Percentiles rank a stretch among this genome's conserved stretches.
Conservation (phyloP, 2,888 invertebrate species). For the Athalia circularis region DNA sequence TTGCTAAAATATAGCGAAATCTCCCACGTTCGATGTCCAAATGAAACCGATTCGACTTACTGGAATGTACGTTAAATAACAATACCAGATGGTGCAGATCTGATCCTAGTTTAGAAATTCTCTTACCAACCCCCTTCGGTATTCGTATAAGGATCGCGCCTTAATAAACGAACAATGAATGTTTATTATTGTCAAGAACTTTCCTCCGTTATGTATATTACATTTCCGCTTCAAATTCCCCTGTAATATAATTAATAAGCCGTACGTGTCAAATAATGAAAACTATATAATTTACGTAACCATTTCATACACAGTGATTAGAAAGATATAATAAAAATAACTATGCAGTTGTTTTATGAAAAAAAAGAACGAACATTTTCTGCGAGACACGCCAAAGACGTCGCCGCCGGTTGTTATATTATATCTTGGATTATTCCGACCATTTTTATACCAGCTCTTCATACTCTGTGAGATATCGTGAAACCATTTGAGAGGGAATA, state of each 20-base stretch:
- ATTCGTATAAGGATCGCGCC: conserved; percentile 30
- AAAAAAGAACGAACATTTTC: no score
- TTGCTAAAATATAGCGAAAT: no score
- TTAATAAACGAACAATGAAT: conserved; percentile 5
- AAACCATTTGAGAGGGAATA: not conserved
- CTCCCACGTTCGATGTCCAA: not conserved
- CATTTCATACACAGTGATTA: no score
- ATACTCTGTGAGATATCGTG: not conserved
- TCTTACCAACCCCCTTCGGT: not conserved
- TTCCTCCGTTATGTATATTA: conserved; percentile 20
- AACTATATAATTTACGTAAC: not conserved
- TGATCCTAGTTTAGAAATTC: not conserved
- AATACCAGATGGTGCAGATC: not conserved
- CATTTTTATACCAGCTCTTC: no score
- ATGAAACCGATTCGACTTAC: not conserved
- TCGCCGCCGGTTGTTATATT: no score
- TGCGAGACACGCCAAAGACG: no score
- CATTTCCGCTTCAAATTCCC: not conserved
- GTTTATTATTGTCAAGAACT: conserved; percentile 5
- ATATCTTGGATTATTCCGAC: no score
- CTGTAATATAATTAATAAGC: conserved; percentile 1
- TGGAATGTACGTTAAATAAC: not conserved
- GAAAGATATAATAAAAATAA: no score
- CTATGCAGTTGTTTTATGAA: no score
- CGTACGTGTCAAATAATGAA: not conserved